A percentile compares a stretch with the other conserved stretches of the same genome.
Conservation (phyloP, 1,140 invertebrate species). For the Ostrea edulis region DNA sequence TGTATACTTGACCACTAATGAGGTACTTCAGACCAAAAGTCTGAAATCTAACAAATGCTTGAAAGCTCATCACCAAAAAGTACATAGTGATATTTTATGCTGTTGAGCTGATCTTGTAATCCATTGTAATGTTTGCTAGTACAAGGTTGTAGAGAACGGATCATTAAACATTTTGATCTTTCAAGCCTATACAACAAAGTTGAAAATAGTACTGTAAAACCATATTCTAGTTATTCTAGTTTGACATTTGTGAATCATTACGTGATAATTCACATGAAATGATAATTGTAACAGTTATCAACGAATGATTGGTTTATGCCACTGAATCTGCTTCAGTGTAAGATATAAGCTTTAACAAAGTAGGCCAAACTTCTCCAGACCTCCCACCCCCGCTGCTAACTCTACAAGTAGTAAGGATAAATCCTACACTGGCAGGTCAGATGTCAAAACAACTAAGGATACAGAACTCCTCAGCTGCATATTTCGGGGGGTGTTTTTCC, state of each 20-base stretch:
- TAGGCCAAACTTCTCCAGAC: neutral
- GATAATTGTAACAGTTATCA: too few relatives aligned
- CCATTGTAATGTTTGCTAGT: neutral
- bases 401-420: neutral
- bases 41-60: neutral
- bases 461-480: neutral
- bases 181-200: too few relatives aligned
- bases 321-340: neutral
- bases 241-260: too few relatives aligned
- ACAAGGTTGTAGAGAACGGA: neutral
- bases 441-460: neutral
- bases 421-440: neutral
- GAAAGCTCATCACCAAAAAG: neutral
- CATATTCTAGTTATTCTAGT: too few relatives aligned
- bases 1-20: neutral
- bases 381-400: neutral
- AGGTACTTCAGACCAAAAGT: neutral
- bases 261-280: too few relatives aligned
- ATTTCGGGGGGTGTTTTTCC: neutral
- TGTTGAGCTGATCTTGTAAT: conserved; percentile 6
- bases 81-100: neutral
- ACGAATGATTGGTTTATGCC: neutral
- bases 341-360: neutral
- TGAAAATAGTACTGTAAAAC: too few relatives aligned
- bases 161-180: neutral